Percentiles rank a stretch among this genome's conserved stretches.
These are phyloP conservation scores for Tipula lateralis DNA, from an alignment of 2,888 invertebrate species.

Conservation along the genomic window DNA sequence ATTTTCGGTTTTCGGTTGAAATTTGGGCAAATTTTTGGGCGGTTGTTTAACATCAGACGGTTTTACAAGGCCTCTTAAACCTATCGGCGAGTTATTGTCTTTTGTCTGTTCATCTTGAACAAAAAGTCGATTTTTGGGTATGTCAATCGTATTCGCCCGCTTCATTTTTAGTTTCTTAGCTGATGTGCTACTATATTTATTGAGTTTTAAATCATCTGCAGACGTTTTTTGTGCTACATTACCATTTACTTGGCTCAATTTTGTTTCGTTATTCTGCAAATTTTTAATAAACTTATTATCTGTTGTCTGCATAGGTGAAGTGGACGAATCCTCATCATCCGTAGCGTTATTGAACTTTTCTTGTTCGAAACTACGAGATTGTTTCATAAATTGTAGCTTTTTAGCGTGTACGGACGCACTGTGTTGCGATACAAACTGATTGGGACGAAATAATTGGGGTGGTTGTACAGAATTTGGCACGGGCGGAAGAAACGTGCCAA, in stretches of 20 bases:
- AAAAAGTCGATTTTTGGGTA: slow-evolving; percentile 53
- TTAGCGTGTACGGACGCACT: slow-evolving; percentile 32
- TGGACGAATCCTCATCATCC: slow-evolving; percentile 34
- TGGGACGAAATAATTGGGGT: slow-evolving; percentile 41
- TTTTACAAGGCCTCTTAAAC: slow-evolving; percentile 53
- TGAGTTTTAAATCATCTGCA: slow-evolving; percentile 31
- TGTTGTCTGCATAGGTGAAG: slow-evolving; percentile 37
- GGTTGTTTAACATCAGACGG: slow-evolving; percentile 38
- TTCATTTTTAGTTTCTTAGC: slow-evolving; percentile 72
- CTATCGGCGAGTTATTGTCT: slow-evolving; percentile 47
- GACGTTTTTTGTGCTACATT: slow-evolving; percentile 35
- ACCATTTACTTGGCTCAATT: slow-evolving; percentile 33
- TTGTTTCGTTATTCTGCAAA: slow-evolving; percentile 12
- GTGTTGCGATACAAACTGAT: slow-evolving; percentile 42
- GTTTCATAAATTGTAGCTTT: slow-evolving; percentile 34
- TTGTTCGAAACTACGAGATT: slow-evolving; percentile 37
- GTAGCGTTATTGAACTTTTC: not conserved
- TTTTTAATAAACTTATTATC: not conserved
- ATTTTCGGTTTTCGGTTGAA: slow-evolving; percentile 78
- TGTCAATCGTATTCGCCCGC: slow-evolving; percentile 83
- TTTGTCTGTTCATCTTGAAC: slow-evolving; percentile 44
- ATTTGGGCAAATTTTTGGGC: slow-evolving; percentile 54
- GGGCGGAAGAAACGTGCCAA: not conserved
- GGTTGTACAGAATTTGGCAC: slow-evolving; percentile 34
- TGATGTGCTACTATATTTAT: not conserved